These are phyloP conservation scores for Xenus cinereus DNA, from an alignment of 2,113 vertebrate species.

Conservation along the genomic window DNA sequence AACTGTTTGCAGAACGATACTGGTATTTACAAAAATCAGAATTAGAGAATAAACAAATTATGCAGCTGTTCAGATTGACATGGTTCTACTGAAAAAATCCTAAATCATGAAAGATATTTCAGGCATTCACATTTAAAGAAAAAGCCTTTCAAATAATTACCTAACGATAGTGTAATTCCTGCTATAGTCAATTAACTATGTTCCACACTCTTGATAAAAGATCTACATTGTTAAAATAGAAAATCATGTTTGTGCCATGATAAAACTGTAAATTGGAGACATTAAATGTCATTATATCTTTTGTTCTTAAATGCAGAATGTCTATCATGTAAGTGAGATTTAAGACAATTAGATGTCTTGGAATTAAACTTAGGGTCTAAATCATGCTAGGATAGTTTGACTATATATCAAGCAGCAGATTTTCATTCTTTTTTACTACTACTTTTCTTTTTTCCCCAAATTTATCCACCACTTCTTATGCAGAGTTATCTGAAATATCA, in stretches of 20 bases:
- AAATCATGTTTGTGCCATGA: neutral
- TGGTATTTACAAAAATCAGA: neutral
- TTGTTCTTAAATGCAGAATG: neutral
- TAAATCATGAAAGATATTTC: neutral
- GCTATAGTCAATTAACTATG: neutral
- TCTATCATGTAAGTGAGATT: neutral
- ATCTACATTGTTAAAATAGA: neutral
- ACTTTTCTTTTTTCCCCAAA: neutral
- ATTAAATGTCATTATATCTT: neutral
- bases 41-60: neutral
- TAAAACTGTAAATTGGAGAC: neutral
- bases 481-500: neutral
- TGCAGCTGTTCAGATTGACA: neutral
- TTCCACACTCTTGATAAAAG: neutral
- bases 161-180: neutral
- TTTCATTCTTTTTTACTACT: neutral
- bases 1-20: neutral
- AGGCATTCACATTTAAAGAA: neutral
- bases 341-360: neutral
- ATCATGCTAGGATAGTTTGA: neutral
- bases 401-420: neutral
- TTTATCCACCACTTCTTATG: neutral
- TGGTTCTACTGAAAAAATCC: neutral
- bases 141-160: constrained; percentile 1
- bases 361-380: neutral